phyloP scores from a whole-genome alignment of 2,113 vertebrate species.

The Dromiciops gliroides region DNA sequence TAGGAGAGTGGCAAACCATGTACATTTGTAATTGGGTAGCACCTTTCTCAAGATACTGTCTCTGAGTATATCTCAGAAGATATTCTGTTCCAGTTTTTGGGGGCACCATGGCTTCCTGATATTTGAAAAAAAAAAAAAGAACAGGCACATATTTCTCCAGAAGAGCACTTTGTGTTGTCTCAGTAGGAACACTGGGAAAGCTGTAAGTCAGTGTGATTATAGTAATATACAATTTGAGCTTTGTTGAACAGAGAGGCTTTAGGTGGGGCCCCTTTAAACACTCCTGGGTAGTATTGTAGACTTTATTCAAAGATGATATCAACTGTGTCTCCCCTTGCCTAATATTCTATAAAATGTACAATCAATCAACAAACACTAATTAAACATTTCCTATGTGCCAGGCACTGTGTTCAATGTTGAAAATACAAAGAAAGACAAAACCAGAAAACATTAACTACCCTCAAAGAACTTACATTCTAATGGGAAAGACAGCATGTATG shows the following conservation, averaged over 20 bases:
- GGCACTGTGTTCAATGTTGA: not conserved
- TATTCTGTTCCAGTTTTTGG: too few species aligned
- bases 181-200: not conserved
- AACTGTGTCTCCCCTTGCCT: not conserved
- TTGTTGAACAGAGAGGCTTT: not conserved
- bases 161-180: not conserved
- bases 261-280: not conserved
- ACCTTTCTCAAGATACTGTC: too few species aligned
- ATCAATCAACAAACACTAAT: not conserved
- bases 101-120: not conserved
- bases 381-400: not conserved
- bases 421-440: not conserved
- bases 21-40: too few species aligned
- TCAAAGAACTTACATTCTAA: not conserved
- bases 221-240: not conserved
- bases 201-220: not conserved
- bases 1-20: too few species aligned
- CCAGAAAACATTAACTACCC: not conserved
- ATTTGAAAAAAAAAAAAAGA: not conserved
- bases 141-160: not conserved
- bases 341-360: not conserved
- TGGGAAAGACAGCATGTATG: not conserved
- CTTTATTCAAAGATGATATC: not conserved
- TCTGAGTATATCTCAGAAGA: too few species aligned
- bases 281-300: not conserved